These are phyloP conservation scores for Temnothorax rugatulus DNA, from an alignment of 2,888 invertebrate species.

Conservation along the genomic window DNA sequence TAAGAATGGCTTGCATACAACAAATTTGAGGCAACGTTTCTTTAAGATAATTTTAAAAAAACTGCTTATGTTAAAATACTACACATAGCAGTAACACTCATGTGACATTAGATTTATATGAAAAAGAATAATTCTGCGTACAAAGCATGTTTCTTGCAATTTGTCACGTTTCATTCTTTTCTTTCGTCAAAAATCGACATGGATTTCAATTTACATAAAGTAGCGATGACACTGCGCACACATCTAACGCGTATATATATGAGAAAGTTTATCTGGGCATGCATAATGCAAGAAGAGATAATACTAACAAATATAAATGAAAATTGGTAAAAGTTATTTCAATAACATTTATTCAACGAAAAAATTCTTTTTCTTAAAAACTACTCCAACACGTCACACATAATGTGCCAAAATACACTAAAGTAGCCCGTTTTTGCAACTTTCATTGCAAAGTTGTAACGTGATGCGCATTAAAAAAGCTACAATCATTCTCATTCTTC, in stretches of 20 bases:
- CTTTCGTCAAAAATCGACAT: background rate
- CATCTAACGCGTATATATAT: too few species aligned
- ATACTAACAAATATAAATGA: background rate
- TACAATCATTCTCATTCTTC: background rate
- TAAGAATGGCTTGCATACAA: background rate
- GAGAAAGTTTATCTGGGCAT: background rate
- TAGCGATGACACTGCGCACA: background rate
- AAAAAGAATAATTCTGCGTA: background rate
- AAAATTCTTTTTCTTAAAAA: background rate
- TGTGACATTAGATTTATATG: background rate
- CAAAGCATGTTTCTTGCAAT: background rate
- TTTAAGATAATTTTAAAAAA: background rate
- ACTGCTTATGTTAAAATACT: background rate
- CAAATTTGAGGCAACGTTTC: background rate
- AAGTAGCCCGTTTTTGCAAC: background rate
- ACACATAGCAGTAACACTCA: background rate
- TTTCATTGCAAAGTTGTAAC: background rate
- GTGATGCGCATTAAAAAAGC: too few species aligned
- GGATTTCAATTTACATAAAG: background rate
- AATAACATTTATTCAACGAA: background rate
- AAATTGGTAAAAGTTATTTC: background rate
- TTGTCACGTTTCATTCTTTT: background rate
- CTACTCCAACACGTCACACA: background rate
- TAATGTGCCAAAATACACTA: background rate
- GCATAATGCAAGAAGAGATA: constrained; percentile 24